Evolutionary conservation across 2,113 vertebrate genomes (phyloP), one percentile per base, ranked within the genome.

Genomic region (Herpetotheres cachinnans): DNA sequence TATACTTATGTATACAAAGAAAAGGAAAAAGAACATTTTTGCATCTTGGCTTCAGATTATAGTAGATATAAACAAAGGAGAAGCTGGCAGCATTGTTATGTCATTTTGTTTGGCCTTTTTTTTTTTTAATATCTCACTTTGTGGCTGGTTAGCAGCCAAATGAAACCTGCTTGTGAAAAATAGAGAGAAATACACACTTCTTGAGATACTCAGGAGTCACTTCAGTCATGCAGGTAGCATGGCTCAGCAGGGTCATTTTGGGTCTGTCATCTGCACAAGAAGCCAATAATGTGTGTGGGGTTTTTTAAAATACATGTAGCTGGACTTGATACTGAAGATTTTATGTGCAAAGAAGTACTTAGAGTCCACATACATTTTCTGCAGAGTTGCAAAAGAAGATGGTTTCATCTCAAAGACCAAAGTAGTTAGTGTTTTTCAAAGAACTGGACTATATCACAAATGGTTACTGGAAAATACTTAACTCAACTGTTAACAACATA

Each of bases 221-320:
- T 79, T 66, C 24, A 76, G 42, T 71, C 16, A 18, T 2, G 1
- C 22, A 70, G 34, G 66, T 69, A 76, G 26, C 1, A 13, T 27
- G 21, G 42, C 22, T 71, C 6, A 11, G 42, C 10, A 59, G 42
- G 8, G 16, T 58, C 5, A 20, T 67, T 93, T 88, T 63, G 65
- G 42, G 42, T 46, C 38, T 7, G 3, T 63, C 21, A 40, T 25
- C 36, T 44, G 30, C 55, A 58, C 0, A 7, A 82, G 47, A 82
- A 71, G 15, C 9, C 29, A 50, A 17, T 50, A 63, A 46, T 22
- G 26, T 18, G 6, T 36, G 21, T 6, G 11, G 4, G 1, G 0
- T 49, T 58, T 34, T 73, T 54, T 38, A 47, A 11, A 11, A 32
- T 67, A 32, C 8, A 5, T 8, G 29, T 50, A 63, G 17, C 16